phyloP scores from a whole-genome alignment of 2,888 invertebrate genomes.

The Melanchra persicariae region DNA sequence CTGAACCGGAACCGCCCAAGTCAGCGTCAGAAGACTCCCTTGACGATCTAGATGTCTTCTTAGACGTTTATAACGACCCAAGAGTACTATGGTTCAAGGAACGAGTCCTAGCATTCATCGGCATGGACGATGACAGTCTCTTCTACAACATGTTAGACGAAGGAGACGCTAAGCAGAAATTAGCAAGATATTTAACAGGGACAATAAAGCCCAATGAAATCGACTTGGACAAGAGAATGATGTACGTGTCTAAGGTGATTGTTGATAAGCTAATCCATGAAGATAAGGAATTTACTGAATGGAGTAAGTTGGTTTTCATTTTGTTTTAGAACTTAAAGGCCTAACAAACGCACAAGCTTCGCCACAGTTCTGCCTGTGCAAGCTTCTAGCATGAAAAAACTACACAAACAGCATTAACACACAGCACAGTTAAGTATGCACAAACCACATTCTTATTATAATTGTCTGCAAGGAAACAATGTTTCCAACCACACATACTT shows the following conservation, averaged over 20 bases:
- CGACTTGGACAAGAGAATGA: constrained; percentile 89
- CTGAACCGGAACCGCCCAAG: constrained; percentile 1
- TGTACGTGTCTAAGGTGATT: constrained; percentile 93
- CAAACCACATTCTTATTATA: too few species aligned
- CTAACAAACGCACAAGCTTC: too few species aligned
- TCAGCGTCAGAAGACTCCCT: neutral
- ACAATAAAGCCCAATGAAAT: constrained; percentile 79
- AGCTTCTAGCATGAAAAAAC: too few species aligned
- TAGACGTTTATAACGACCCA: constrained; percentile 85
- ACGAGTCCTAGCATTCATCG: constrained; percentile 91
- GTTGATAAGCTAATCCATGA: constrained; percentile 92
- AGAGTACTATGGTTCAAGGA: constrained; percentile 93
- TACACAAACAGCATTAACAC: too few species aligned
- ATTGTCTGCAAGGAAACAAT: too few species aligned
- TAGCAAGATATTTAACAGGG: constrained; percentile 74
- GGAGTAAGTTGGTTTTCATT: constrained; percentile 90
- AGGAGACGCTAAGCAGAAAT: constrained; percentile 87
- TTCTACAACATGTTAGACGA: constrained; percentile 91
- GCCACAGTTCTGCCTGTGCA: too few species aligned
- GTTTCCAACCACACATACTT: too few species aligned
- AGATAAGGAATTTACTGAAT: constrained; percentile 94
- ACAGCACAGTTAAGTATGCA: too few species aligned
- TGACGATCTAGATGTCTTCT: constrained; percentile 56
- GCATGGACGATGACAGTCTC: constrained; percentile 88
- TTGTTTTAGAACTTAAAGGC: neutral